Conservation (phyloP, 2,888 invertebrate genomes). For the Labia minor region DNA sequence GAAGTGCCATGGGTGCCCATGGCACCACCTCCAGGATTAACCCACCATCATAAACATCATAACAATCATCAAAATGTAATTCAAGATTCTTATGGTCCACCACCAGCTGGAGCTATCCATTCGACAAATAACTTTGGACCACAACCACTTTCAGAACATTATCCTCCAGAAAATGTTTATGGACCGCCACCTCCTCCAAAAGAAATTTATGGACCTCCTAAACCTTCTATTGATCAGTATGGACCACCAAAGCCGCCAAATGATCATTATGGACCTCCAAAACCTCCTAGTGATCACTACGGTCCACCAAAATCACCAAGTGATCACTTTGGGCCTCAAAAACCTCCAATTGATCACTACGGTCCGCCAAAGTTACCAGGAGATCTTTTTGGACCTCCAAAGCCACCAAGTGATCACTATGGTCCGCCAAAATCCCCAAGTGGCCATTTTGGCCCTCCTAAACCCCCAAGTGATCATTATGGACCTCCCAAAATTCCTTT, state of each 20-base stretch:
- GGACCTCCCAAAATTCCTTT: slow-evolving; percentile 23
- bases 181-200: slow-evolving; percentile 16
- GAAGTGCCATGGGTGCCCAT: slow-evolving; percentile 74
- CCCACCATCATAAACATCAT: neutral
- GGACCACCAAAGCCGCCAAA: slow-evolving; percentile 15
- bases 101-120: slow-evolving; percentile 37
- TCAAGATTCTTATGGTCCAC: slow-evolving; percentile 35
- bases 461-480: slow-evolving; percentile 25
- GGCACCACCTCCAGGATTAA: neutral
- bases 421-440: slow-evolving; percentile 26
- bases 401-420: neutral
- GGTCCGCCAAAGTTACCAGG: slow-evolving; percentile 25
- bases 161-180: slow-evolving; percentile 18
- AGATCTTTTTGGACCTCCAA: neutral
- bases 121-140: slow-evolving; percentile 21
- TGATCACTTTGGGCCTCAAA: slow-evolving; percentile 25
- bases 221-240: neutral
- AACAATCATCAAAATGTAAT: neutral
- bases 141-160: slow-evolving; percentile 25
- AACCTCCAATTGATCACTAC: slow-evolving; percentile 21
- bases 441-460: slow-evolving; percentile 20
- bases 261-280: slow-evolving; percentile 17
- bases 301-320: slow-evolving; percentile 24
- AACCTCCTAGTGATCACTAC: neutral
- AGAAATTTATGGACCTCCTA: slow-evolving; percentile 26